Evolutionary conservation across 64 coral and sea anemone species (phyloP).

Genomic region (Dendronephthya gigantea): DNA sequence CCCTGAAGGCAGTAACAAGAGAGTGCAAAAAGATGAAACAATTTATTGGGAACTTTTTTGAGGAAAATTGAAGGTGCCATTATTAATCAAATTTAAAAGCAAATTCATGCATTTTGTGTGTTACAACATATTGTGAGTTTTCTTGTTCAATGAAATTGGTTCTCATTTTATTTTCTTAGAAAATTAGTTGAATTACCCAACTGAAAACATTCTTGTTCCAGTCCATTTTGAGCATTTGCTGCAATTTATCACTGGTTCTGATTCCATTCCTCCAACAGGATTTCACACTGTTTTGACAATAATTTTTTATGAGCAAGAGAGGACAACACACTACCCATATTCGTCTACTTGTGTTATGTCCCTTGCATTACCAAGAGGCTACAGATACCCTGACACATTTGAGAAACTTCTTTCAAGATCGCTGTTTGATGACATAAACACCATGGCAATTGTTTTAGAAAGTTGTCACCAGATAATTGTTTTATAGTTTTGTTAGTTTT

Average conservation of each 20-base stretch:
- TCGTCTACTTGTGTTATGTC: constrained; percentile 20
- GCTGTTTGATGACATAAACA: constrained; percentile 16
- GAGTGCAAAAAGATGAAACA: not conserved
- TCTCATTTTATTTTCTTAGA: not conserved
- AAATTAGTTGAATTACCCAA: not conserved
- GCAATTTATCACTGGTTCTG: constrained; percentile 27
- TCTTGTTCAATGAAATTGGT: too few species aligned
- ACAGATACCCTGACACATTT: not conserved
- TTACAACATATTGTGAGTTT: too few species aligned
- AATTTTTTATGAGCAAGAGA: constrained; percentile 16
- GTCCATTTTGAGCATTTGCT: not conserved
- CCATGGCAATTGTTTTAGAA: too few species aligned
- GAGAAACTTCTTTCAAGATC: not conserved
- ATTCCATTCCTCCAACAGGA: constrained; percentile 19
- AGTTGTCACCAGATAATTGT: too few species aligned
- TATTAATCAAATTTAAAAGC: too few species aligned
- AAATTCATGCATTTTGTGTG: too few species aligned
- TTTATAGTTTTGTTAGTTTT: too few species aligned
- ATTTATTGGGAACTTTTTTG: not conserved
- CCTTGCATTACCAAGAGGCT: constrained; percentile 14
- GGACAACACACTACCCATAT: constrained; percentile 24
- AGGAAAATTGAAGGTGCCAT: not conserved
- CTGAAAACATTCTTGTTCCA: not conserved
- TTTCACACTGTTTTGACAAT: not conserved
- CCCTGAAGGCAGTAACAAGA: not conserved